These are phyloP conservation scores for Xenops minutus DNA, from an alignment of 2,797 vertebrate genomes.

Conservation along the genomic window DNA sequence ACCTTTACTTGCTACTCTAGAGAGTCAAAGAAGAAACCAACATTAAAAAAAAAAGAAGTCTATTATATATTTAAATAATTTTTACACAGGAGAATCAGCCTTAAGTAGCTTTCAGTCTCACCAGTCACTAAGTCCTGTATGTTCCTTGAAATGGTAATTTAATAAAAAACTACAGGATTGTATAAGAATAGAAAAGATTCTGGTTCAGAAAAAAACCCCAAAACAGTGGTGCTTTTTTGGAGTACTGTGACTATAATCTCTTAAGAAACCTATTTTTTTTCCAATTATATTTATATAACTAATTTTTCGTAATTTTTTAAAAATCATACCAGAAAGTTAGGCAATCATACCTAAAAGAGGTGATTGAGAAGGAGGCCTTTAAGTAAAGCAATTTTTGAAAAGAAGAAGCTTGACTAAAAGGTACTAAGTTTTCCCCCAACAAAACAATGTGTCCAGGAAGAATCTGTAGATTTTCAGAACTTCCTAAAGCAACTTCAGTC, in stretches of 20 bases:
- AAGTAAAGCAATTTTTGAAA: neutral
- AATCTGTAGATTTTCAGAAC: neutral
- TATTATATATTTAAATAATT: neutral
- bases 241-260: neutral
- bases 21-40: neutral
- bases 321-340: neutral
- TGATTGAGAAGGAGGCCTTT: neutral
- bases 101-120: neutral
- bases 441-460: neutral
- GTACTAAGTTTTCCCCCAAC: neutral
- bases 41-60: rapidly evolving
- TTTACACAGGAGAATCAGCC: neutral
- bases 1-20: neutral
- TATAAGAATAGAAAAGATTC: neutral
- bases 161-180: neutral
- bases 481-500: conserved; percentile 33
- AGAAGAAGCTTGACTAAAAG: neutral
- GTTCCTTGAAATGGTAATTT: neutral
- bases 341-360: neutral
- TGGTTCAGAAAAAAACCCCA: neutral
- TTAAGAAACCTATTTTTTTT: neutral
- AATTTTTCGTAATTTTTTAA: neutral
- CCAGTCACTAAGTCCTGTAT: neutral
- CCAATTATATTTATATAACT: neutral
- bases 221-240: neutral